Evolutionary conservation across 2,113 vertebrate species (phyloP).

Genomic region (Nothobranchius furzeri): DNA sequence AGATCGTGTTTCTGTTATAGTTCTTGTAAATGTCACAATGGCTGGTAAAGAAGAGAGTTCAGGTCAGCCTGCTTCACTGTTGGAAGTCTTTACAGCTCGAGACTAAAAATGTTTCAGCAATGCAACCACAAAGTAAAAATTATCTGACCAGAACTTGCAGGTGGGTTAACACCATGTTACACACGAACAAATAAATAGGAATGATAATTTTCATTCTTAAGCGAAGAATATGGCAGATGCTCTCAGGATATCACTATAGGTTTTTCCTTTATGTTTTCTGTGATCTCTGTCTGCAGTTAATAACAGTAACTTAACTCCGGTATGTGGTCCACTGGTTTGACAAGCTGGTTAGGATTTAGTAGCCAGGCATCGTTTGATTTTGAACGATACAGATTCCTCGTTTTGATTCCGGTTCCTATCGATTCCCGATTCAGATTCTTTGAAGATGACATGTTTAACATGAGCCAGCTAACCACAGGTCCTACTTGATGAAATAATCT

Average conservation of each 20-base stretch:
- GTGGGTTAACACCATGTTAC: background rate
- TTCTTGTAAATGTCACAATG: background rate
- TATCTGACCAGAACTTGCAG: too few relatives aligned
- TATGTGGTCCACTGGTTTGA: too few relatives aligned
- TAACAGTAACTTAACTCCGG: too few relatives aligned
- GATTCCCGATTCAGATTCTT: too few relatives aligned
- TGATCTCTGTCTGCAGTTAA: background rate
- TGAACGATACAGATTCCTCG: too few relatives aligned
- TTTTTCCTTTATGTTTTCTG: background rate
- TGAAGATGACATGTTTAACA: too few relatives aligned
- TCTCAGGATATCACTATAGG: background rate
- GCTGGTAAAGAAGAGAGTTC: conserved; percentile 11
- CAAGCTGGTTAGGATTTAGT: too few relatives aligned
- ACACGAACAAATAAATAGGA: background rate
- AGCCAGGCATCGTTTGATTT: too few relatives aligned
- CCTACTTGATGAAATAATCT: too few relatives aligned
- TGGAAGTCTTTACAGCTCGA: background rate
- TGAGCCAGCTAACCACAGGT: too few relatives aligned
- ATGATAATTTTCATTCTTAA: background rate
- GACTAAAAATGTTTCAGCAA: background rate
- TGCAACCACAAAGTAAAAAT: conserved; percentile 4
- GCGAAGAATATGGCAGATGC: background rate
- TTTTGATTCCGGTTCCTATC: too few relatives aligned
- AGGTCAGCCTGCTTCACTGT: conserved; percentile 15
- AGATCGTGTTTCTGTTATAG: background rate